Evolutionary conservation across 2,888 invertebrate species (phyloP), one percentile per base, ranked within the genome.

Genomic region (Lagria hirta): DNA sequence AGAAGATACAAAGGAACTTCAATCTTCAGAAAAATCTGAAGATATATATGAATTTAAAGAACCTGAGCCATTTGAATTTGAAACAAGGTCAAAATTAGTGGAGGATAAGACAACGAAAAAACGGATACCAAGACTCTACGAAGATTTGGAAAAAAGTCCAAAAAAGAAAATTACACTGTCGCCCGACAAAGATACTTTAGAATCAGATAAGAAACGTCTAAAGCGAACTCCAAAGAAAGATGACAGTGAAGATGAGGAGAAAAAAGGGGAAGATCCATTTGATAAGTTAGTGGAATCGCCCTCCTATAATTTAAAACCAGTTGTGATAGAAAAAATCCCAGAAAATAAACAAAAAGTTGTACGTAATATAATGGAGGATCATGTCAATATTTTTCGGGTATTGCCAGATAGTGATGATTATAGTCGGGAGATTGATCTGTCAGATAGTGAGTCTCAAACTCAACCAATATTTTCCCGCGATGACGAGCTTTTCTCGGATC

Each of bases 31-130:
- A 53, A 60, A 60, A 58, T 60, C 70, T 44, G 58, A 76, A 62
- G 90, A 91, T 64, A 83, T 90, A 46, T 91, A 91, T 62, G 90
- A 91, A 69, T 91, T 91, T 64, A 90, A 90, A 68, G 90, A 91
- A 68, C 88, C 89, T 0, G 90, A 91, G 68, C 89, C 90, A 0
- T 90, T 90, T 63, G 89, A 90, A 66, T 81, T 89, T 54, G 89
- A 90, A 70, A 78, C 84, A 4, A 79, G 86, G 34, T 38, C 63
- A 3, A 65, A 63, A 47, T 44, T 65, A 14, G 63, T 57, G 2
- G 68, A 67, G 7, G 72, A 72, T 15, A 71, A 71, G 37, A 62
- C 60, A 32, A 49, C 43, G 12, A 69, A 66, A 42, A 71, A 71
- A 50, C 63, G 69, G 14, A 58, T 68, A 4, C 64, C 70, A 1